These are phyloP conservation scores for Mionectes macconnelli DNA, from an alignment of 2,113 vertebrate genomes.

Conservation along the genomic window DNA sequence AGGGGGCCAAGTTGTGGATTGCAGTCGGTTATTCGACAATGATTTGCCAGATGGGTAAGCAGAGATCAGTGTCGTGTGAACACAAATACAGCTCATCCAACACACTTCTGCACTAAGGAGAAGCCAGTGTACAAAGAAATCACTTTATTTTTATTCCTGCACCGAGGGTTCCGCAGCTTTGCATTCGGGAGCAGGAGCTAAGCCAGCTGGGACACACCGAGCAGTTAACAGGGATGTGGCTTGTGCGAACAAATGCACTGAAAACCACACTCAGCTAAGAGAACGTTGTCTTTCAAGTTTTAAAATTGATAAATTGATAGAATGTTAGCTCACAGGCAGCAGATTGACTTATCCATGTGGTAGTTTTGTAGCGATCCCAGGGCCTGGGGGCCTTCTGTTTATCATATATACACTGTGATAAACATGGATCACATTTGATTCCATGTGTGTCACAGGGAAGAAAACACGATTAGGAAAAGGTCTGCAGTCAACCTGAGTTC, in stretches of 20 bases:
- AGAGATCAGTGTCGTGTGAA: neutral
- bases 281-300: neutral
- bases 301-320: neutral
- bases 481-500: neutral
- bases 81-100: neutral
- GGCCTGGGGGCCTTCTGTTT: neutral
- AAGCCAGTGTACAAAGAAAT: neutral
- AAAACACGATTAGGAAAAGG: neutral
- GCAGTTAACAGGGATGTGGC: neutral
- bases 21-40: conserved; percentile 94
- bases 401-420: too few relatives aligned
- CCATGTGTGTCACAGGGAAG: neutral
- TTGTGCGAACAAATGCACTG: neutral
- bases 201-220: neutral
- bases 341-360: neutral
- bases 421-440: neutral
- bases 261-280: neutral
- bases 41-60: conserved; percentile 94
- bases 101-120: neutral
- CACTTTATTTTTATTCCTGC: neutral
- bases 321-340: neutral
- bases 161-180: neutral
- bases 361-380: neutral
- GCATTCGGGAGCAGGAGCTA: neutral
- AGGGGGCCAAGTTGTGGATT: conserved; percentile 93